These are phyloP conservation scores for Harpalus rufipes DNA, from an alignment of 2,888 invertebrate species.

Conservation along the genomic window DNA sequence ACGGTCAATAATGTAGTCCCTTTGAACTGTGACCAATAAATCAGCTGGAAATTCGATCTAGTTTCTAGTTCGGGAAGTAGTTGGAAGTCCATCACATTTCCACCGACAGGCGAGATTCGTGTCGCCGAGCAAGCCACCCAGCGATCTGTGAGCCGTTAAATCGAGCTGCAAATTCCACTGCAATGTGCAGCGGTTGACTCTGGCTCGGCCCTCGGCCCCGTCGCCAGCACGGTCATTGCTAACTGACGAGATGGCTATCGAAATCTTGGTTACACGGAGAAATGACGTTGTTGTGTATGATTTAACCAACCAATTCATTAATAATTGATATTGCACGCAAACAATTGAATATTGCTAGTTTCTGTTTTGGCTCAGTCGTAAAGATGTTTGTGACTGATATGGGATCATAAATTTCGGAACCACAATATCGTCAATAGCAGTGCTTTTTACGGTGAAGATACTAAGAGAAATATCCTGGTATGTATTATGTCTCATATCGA, in stretches of 20 bases:
- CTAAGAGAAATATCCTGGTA: neutral
- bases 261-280: constrained; percentile 36
- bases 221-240: neutral
- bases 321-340: neutral
- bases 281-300: constrained; percentile 21
- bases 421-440: neutral
- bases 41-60: neutral
- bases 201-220: neutral
- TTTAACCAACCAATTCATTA: neutral
- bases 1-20: neutral
- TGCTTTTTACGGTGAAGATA: neutral
- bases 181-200: constrained; percentile 11
- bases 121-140: constrained; percentile 10
- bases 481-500: neutral
- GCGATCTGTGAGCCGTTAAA: constrained; percentile 36
- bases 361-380: neutral
- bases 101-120: neutral
- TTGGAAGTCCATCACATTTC: constrained; percentile 11
- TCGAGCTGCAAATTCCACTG: constrained; percentile 57
- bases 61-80: neutral
- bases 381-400: neutral
- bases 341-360: neutral
- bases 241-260: constrained; percentile 14
- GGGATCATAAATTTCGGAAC: neutral
- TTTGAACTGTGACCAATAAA: constrained; percentile 29